These are phyloP conservation scores for Macrostomum lignano DNA, from an alignment of 1,140 invertebrate genomes.

Conservation along the genomic window DNA sequence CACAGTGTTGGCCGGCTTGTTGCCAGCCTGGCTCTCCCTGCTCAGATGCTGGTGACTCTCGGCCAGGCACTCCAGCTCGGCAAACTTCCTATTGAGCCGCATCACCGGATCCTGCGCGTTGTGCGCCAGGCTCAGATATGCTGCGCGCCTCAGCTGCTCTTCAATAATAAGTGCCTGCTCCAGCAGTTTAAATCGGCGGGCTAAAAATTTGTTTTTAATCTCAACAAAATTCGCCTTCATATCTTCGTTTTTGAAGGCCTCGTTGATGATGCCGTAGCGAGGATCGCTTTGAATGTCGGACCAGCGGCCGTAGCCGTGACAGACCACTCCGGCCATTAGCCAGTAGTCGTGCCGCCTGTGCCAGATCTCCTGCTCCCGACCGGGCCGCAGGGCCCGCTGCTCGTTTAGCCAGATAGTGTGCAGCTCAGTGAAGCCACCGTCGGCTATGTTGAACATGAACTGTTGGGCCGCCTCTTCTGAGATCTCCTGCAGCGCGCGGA, in stretches of 20 bases:
- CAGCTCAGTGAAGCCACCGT: conserved; percentile 93
- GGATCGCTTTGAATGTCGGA: conserved; percentile 94
- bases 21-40: conserved; percentile 79
- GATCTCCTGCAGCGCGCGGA: too few relatives aligned
- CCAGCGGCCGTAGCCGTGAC: conserved; percentile 88
- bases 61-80: conserved; percentile 61
- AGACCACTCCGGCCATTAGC: conserved; percentile 72
- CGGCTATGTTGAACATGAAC: conserved; percentile 99
- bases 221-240: conserved; percentile 67
- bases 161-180: conserved; percentile 96
- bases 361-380: conserved; percentile 39
- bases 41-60: conserved; percentile 75
- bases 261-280: conserved; percentile 86
- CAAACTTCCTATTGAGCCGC: conserved; percentile 35
- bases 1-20: conserved; percentile 91
- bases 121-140: conserved; percentile 80
- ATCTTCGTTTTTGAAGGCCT: conserved; percentile 92
- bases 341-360: conserved; percentile 72
- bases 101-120: conserved; percentile 85
- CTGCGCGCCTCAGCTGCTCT: conserved; percentile 77
- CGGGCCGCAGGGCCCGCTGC: conserved; percentile 62
- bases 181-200: conserved; percentile 72
- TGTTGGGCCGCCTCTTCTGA: too few relatives aligned
- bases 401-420: conserved; percentile 96
- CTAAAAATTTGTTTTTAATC: conserved; percentile 96